A percentile compares a stretch with the other conserved stretches of the same genome.
Conservation (phyloP, 1,140 invertebrate species). For the Littorina saxatilis region DNA sequence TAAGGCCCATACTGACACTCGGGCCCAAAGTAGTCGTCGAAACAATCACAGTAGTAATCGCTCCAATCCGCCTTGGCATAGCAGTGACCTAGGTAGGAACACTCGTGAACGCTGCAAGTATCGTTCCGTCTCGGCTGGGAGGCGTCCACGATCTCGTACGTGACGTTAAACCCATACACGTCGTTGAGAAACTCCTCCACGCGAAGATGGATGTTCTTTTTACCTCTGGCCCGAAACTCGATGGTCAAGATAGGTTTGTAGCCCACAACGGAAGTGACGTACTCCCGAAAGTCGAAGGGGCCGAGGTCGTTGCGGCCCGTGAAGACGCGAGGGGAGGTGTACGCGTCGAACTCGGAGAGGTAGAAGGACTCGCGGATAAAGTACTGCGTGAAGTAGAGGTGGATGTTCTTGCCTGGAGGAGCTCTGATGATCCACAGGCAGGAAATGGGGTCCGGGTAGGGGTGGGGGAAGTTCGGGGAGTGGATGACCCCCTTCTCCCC, state of each 20-base stretch:
- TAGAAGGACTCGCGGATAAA: conserved; percentile 87
- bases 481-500: conserved; percentile 79
- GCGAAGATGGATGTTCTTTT: conserved; percentile 89
- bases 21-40: conserved; percentile 70
- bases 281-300: conserved; percentile 72
- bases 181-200: conserved; percentile 87
- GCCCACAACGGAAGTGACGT: conserved; percentile 77
- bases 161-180: conserved; percentile 94
- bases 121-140: conserved; percentile 77
- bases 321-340: conserved; percentile 55
- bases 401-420: conserved; percentile 80
- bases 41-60: conserved; percentile 76
- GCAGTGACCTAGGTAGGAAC: conserved; percentile 90
- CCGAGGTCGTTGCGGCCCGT: conserved; percentile 65
- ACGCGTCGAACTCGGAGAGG: conserved; percentile 86
- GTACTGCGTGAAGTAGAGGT: conserved; percentile 91
- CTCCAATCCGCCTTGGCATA: conserved; percentile 82
- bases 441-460: conserved; percentile 87
- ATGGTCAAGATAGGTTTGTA: conserved; percentile 86
- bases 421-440: conserved; percentile 92
- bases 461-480: conserved; percentile 88
- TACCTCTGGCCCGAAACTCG: conserved; percentile 82
- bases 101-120: conserved; percentile 86
- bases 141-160: conserved; percentile 85
- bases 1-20: conserved; percentile 74